A percentile compares a stretch with the other conserved stretches of the same genome.
Evolutionary conservation across 2,113 vertebrate genomes (phyloP).

Genomic region (Phyllostomus hastatus): DNA sequence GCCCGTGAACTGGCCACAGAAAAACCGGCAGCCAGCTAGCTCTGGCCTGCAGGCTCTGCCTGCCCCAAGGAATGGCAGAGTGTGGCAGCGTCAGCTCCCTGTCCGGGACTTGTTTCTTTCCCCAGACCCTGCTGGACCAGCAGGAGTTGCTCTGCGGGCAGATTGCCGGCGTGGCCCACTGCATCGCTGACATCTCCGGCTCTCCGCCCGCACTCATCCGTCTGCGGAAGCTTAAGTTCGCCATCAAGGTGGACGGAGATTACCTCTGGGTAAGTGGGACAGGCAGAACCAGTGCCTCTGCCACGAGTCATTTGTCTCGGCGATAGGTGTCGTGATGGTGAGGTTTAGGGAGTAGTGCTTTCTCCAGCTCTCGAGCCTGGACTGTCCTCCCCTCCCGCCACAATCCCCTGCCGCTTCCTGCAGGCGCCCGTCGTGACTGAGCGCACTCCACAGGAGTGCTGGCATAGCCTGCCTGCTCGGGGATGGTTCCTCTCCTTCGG

Average conservation of each 20-base stretch:
- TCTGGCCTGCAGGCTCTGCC: background rate
- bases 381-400: rapidly evolving
- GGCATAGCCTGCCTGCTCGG: rapidly evolving
- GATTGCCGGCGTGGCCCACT: conserved; percentile 86
- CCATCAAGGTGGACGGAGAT: conserved; percentile 79
- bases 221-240: conserved; percentile 86
- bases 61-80: background rate
- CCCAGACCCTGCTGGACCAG: conserved; percentile 83
- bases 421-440: rapidly evolving
- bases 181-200: conserved; percentile 81
- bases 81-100: background rate
- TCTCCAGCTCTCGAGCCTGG: background rate
- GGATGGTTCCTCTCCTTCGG: background rate
- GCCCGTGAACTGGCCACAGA: too few species aligned
- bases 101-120: background rate
- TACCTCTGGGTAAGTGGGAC: conserved; percentile 86
- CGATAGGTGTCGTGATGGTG: rapidly evolving
- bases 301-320: rapidly evolving
- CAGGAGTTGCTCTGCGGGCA: conserved; percentile 91
- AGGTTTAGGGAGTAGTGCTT: background rate
- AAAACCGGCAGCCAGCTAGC: background rate
- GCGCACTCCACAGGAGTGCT: background rate
- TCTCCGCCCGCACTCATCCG: conserved; percentile 80
- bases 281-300: background rate
- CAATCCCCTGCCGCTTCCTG: rapidly evolving